Evolutionary conservation across 2,797 vertebrate species (phyloP).

Genomic region (Poecile montanus): DNA sequence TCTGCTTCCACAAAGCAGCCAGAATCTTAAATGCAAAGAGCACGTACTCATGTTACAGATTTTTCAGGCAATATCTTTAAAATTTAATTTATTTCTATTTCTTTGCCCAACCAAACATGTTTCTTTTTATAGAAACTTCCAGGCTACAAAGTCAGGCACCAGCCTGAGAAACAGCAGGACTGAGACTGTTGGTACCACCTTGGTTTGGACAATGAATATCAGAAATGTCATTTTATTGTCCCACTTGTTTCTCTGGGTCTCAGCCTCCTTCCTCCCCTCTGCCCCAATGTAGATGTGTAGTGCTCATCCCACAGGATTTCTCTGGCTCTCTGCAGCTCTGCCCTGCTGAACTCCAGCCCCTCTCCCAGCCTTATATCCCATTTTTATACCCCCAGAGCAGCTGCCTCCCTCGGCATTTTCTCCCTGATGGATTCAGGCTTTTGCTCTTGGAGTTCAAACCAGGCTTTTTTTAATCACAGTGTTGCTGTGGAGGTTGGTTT

Average conservation of each 20-base stretch:
- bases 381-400: neutral
- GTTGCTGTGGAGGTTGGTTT: neutral
- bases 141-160: neutral
- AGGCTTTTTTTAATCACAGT: fast-evolving
- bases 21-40: neutral
- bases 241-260: neutral
- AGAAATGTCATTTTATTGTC: neutral
- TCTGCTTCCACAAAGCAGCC: neutral
- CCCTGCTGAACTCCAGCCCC: neutral
- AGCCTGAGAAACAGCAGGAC: neutral
- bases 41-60: neutral
- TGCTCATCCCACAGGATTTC: fast-evolving
- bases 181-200: neutral
- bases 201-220: neutral
- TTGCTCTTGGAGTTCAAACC: neutral
- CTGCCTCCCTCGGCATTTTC: neutral
- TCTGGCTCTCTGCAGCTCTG: neutral
- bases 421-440: neutral
- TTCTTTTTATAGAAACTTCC: neutral
- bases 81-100: neutral
- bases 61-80: neutral
- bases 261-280: neutral
- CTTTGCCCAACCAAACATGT: neutral
- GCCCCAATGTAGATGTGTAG: neutral
- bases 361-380: neutral